Conservation (phyloP, 2,888 invertebrate genomes). For the Cheilosia variabilis region DNA sequence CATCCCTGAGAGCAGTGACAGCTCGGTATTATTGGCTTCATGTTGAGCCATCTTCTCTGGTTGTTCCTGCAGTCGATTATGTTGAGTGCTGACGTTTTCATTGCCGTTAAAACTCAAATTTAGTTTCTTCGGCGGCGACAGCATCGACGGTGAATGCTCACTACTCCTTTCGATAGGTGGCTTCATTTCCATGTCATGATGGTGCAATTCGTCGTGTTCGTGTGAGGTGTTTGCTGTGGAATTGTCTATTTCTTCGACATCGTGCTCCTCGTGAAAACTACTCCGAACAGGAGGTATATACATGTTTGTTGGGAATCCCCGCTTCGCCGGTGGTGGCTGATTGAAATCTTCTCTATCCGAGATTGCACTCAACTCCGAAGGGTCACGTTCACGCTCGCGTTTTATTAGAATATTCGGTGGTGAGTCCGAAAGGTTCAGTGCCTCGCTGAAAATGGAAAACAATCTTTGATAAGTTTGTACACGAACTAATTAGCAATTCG, state of each 20-base stretch:
- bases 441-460: constrained; percentile 86
- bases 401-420: constrained; percentile 85
- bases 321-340: constrained; percentile 87
- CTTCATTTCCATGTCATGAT: constrained; percentile 30
- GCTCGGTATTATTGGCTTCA: constrained; percentile 49
- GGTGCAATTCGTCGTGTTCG: constrained; percentile 36
- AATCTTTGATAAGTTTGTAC: constrained; percentile 57
- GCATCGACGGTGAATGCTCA: constrained; percentile 9
- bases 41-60: constrained; percentile 32
- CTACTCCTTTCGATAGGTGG: constrained; percentile 12
- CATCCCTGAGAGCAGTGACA: constrained; percentile 80
- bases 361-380: constrained; percentile 71
- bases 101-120: constrained; percentile 8
- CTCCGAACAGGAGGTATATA: constrained; percentile 78
- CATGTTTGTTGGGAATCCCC: constrained; percentile 79
- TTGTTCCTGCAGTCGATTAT: constrained; percentile 77
- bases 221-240: constrained; percentile 37
- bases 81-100: constrained; percentile 57
- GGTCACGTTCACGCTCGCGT: constrained; percentile 85
- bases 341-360: constrained; percentile 81
- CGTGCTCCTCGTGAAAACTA: constrained; percentile 51
- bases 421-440: constrained; percentile 91
- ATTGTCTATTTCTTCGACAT: constrained; percentile 77
- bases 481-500: constrained; percentile 39
- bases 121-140: constrained; percentile 38